Percentiles rank a stretch among this genome's conserved stretches.
Conservation (phyloP, 2,113 vertebrate species). For the Fukomys damarensis region DNA sequence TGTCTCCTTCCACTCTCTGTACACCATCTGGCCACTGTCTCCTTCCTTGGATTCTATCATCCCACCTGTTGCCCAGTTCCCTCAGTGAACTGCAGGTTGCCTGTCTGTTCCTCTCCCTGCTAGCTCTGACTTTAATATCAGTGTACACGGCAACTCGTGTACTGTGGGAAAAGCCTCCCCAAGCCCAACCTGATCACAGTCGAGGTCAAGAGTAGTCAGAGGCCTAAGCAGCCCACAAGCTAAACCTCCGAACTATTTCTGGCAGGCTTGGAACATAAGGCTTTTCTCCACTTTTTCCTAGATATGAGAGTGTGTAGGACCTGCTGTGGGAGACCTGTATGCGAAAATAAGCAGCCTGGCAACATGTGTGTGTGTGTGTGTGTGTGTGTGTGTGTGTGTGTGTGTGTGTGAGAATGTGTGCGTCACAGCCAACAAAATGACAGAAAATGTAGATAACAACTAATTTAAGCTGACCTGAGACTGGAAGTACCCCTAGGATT, state of each 20-base stretch:
- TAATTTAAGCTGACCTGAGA: background rate
- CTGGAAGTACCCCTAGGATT: no score
- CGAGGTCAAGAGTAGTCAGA: background rate
- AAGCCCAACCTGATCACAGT: background rate
- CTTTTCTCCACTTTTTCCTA: background rate
- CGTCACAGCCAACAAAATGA: background rate
- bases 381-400: no score
- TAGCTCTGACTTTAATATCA: background rate
- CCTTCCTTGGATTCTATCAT: background rate
- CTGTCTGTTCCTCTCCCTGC: background rate
- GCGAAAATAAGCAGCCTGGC: background rate
- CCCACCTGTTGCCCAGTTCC: rapidly evolving
- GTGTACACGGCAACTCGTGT: background rate
- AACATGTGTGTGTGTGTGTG: rapidly evolving
- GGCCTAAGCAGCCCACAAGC: background rate
- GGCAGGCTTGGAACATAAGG: background rate
- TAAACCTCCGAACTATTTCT: background rate
- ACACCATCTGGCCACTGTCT: background rate
- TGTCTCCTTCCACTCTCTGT: background rate
- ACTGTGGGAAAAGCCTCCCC: background rate
- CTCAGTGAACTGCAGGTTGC: rapidly evolving
- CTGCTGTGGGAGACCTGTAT: background rate
- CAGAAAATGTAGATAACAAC: background rate
- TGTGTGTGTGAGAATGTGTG: no score
- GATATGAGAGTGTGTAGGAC: no score